Evolutionary conservation across 1,140 invertebrate species (phyloP), one percentile per base, ranked within the genome.

Genomic region (Drosophila pallidifrons): DNA sequence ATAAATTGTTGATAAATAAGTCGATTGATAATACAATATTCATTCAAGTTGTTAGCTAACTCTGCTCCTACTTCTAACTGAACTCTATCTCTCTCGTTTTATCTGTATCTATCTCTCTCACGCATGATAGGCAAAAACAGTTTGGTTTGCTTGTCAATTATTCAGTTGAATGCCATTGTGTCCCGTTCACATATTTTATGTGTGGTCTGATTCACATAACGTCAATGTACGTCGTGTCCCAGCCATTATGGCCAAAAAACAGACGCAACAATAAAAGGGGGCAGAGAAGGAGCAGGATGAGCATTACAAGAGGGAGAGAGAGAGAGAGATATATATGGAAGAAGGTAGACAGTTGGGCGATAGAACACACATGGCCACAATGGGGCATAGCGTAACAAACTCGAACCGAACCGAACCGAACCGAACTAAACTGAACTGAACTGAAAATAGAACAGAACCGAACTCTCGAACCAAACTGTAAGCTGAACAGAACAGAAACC

Each of bases 291-390:
- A n/a, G 49, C 1, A 7, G 10, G 30, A 38, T 5, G 30, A 7
- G 30, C 30, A 6, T 32, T 8, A 8, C 20, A 25, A 25, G 30
- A 13, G 25, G 5, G 28, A 15, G 10, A 13, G 51, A 35, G 30
- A 54, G 11, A 54, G 52, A 5, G 35, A 57, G n/a, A 58, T 10
- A 59, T 32, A 41, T 49, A 65, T 65, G 16, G 16, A 61, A 13
- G 11, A 30, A 30, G 13, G 38, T 52, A 67, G 51, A 71, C 61
- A 67, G 45, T 74, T 63, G 64, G 52, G 67, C 55, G 63, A 82
- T 64, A 68, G 30, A 45, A 58, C 82, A 86, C 82, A 86, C 76
- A 87, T 87, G 82, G 60, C 72, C 75, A 61, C 76, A 82, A 81
- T 82, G 70, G 63, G 59, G 15, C 38, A 54, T 30, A 72, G 59